Conservation (phyloP, 1,140 invertebrate genomes). For the Leguminivora glycinivorella region DNA sequence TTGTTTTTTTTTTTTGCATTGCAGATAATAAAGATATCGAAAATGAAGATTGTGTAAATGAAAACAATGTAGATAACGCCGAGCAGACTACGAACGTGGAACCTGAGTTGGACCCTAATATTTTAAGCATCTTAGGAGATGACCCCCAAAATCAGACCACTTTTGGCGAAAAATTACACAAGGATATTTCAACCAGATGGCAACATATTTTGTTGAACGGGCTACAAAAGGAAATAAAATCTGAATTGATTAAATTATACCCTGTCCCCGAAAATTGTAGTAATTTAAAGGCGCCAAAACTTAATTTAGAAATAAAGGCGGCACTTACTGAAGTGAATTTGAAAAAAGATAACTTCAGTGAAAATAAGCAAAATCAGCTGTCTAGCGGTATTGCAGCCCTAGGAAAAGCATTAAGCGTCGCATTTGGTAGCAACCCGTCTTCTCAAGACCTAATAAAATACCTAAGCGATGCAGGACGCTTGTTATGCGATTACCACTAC, state of each 20-base stretch:
- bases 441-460: conserved; percentile 27
- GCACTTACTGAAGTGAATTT: conserved; percentile 18
- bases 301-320: conserved; percentile 20
- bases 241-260: not conserved
- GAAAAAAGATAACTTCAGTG: conserved; percentile 29
- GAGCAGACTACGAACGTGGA: not conserved
- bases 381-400: conserved; percentile 29
- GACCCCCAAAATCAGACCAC: not conserved
- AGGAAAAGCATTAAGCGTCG: conserved; percentile 28
- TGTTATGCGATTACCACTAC: conserved; percentile 26
- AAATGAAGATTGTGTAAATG: not conserved
- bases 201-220: not conserved
- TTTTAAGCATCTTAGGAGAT: not conserved
- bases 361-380: conserved; percentile 31
- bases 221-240: not conserved
- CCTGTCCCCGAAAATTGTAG: not conserved
- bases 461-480: conserved; percentile 26
- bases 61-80: not conserved
- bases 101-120: not conserved
- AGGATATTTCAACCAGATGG: not conserved
- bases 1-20: not conserved
- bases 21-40: not conserved
- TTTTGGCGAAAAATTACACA: not conserved
- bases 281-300: not conserved
- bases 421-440: conserved; percentile 6